A percentile compares a stretch with the other conserved stretches of the same genome.
These are phyloP conservation scores for Armadillidium nasatum DNA, from an alignment of 1,140 invertebrate species.

Conservation along the genomic window DNA sequence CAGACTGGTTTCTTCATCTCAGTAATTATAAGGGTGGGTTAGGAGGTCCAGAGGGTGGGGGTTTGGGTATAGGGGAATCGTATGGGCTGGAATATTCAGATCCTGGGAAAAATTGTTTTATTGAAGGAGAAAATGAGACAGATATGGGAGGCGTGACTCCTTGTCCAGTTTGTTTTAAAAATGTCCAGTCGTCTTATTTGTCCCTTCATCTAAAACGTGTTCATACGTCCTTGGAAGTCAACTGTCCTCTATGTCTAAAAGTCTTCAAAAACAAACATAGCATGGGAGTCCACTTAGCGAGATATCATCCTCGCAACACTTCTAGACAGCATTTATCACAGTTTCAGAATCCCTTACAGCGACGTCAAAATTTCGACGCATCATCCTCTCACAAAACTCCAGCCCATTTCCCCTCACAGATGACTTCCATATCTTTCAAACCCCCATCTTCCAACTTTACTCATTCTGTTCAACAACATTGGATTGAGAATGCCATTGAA, in stretches of 20 bases:
- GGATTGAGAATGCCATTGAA: too few species aligned
- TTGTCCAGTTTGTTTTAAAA: constrained; percentile 42
- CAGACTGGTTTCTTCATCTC: neutral
- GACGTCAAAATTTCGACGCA: neutral
- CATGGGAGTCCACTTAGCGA: constrained; percentile 41
- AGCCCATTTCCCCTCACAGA: neutral
- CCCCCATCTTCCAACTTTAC: neutral
- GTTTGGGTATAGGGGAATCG: neutral
- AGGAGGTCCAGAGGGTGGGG: neutral
- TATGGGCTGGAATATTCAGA: constrained; percentile 7
- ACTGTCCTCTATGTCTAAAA: constrained; percentile 42
- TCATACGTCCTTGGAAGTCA: constrained; percentile 41
- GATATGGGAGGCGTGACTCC: constrained; percentile 35
- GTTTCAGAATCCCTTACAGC: constrained; percentile 20
- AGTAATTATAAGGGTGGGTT: neutral
- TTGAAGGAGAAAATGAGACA: constrained; percentile 3
- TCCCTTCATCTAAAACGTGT: constrained; percentile 41
- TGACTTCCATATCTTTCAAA: neutral
- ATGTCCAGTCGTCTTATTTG: constrained; percentile 42
- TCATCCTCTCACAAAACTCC: neutral
- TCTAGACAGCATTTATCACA: constrained; percentile 18
- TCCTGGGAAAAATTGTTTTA: neutral
- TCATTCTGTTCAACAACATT: too few species aligned
- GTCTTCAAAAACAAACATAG: constrained; percentile 45
- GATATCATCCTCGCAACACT: constrained; percentile 40